A percentile compares a stretch with the other conserved stretches of the same genome.
Conservation (phyloP, 2,113 vertebrate genomes). For the Procapra przewalskii region DNA sequence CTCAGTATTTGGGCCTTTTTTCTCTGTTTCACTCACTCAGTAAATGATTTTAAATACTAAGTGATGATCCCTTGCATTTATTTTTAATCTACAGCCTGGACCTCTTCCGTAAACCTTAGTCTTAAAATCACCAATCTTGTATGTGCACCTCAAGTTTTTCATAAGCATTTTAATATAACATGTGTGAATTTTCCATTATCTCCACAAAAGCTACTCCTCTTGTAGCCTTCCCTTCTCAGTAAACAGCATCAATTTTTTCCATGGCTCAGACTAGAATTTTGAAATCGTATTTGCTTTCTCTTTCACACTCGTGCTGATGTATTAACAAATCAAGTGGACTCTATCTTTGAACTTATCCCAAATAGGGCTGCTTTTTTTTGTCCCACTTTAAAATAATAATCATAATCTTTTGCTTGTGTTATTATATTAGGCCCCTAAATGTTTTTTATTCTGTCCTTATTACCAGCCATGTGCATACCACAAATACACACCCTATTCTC, state of each 20-base stretch:
- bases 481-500: neutral
- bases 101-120: neutral
- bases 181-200: neutral
- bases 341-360: neutral
- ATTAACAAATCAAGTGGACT: neutral
- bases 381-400: neutral
- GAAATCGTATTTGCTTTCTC: neutral
- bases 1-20: neutral
- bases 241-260: neutral
- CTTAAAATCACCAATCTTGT: neutral
- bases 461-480: neutral
- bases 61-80: neutral
- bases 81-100: neutral
- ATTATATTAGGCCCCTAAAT: neutral
- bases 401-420: neutral
- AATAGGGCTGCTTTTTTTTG: neutral
- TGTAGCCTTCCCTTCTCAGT: neutral
- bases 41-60: neutral
- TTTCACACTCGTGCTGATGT: neutral
- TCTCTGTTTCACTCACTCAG: neutral
- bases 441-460: neutral
- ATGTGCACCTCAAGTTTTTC: neutral
- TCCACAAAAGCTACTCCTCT: neutral
- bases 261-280: neutral
- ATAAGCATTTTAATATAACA: neutral